phyloP scores from a whole-genome alignment of 2,797 vertebrate species.

The Decapterus maruadsi region DNA sequence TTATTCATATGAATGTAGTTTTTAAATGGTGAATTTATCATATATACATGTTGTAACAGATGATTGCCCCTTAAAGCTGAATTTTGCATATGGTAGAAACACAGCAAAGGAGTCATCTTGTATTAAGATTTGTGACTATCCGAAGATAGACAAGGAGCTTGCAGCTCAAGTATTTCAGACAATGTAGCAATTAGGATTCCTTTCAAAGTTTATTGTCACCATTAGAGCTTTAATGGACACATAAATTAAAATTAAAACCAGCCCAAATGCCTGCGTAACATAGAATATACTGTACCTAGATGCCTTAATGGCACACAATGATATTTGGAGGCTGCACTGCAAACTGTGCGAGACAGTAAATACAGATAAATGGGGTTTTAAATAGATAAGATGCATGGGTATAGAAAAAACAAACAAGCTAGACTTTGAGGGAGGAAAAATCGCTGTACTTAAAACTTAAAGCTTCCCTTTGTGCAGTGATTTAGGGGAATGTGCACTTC shows the following conservation, averaged over 20 bases:
- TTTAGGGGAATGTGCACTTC: constrained; percentile 10
- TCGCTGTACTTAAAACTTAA: constrained; percentile 2
- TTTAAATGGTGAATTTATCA: neutral
- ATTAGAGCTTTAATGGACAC: neutral
- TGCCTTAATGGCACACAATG: neutral
- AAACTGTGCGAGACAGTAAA: constrained; percentile 5
- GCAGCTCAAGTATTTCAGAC: neutral
- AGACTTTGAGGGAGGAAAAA: neutral
- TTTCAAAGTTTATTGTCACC: neutral
- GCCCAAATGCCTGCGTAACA: neutral
- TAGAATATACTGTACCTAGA: neutral
- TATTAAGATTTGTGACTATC: neutral
- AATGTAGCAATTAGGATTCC: neutral
- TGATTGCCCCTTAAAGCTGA: neutral
- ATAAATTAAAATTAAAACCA: neutral
- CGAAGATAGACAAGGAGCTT: neutral
- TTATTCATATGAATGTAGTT: neutral
- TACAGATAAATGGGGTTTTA: constrained; percentile 14
- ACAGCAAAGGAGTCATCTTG: neutral
- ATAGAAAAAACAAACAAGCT: constrained; percentile 1
- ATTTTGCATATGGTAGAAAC: neutral
- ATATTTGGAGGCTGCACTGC: neutral
- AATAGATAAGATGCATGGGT: neutral
- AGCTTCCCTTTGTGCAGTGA: constrained; percentile 8
- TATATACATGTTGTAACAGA: neutral